These are phyloP conservation scores for Thysanoteuthis rhombus DNA, from an alignment of 2,888 invertebrate genomes.

Conservation along the genomic window DNA sequence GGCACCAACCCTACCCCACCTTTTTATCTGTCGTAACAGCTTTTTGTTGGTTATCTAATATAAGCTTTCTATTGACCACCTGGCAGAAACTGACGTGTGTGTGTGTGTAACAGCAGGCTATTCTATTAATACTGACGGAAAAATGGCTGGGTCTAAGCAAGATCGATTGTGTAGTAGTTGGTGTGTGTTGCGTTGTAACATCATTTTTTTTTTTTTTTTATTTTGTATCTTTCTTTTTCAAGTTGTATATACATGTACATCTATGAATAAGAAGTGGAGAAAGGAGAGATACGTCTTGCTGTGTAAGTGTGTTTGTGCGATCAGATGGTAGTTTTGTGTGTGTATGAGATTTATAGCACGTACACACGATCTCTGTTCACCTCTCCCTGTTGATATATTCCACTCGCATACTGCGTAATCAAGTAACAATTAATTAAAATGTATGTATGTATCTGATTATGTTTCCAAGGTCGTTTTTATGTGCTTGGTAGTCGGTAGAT, in stretches of 20 bases:
- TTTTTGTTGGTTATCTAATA: neutral
- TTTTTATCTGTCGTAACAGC: no score
- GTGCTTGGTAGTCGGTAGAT: neutral
- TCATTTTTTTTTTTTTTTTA: neutral
- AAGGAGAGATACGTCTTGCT: no score
- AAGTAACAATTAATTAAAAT: neutral
- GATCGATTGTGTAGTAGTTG: neutral
- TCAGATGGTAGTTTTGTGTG: neutral
- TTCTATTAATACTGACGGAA: neutral
- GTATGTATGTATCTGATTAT: neutral
- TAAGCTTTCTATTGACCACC: neutral
- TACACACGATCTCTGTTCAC: neutral
- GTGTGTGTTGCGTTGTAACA: neutral
- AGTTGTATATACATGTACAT: neutral
- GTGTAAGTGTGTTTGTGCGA: neutral
- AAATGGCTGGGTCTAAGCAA: neutral
- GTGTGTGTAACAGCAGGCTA: neutral
- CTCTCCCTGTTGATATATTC: neutral
- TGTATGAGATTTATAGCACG: neutral
- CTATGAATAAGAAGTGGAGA: neutral
- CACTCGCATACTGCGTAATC: neutral
- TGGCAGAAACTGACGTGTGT: neutral
- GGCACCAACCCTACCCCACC: no score
- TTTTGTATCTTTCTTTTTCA: no score
- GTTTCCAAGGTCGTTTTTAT: neutral